phyloP scores from a whole-genome alignment of 2,888 invertebrate genomes.

The Polydrusus pterygomalis region DNA sequence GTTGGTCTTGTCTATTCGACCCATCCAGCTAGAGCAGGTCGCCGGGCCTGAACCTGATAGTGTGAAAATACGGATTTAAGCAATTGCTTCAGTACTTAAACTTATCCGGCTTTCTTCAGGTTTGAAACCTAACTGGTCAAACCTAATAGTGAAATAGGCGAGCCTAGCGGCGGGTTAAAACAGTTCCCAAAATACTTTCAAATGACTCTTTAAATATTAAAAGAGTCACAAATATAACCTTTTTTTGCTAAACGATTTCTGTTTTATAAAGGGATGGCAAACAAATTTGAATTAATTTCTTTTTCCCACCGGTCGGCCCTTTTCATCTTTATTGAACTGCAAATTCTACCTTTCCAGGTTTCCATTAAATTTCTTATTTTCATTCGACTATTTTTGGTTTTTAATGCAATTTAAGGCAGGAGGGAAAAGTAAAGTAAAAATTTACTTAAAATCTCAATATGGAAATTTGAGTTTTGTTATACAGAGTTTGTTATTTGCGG shows the following conservation, averaged over 20 bases:
- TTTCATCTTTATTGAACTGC: constrained; percentile 3
- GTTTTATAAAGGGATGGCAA: background rate
- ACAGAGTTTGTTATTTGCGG: too few species aligned
- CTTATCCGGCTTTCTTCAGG: too few species aligned
- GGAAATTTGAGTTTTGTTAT: too few species aligned
- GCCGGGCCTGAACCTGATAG: too few species aligned
- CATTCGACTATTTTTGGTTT: background rate
- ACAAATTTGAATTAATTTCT: constrained; percentile 10
- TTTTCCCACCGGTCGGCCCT: background rate
- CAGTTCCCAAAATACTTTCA: background rate
- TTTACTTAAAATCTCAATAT: background rate
- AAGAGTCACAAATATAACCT: background rate
- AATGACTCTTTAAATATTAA: too few species aligned
- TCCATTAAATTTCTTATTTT: background rate
- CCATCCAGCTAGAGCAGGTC: too few species aligned
- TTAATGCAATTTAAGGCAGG: background rate
- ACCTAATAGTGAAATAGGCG: too few species aligned
- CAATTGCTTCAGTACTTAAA: too few species aligned
- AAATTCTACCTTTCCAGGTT: background rate
- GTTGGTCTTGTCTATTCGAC: too few species aligned
- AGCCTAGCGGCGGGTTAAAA: too few species aligned
- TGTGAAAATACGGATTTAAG: too few species aligned
- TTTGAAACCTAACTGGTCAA: too few species aligned
- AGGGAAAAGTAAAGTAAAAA: background rate
- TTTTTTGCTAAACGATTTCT: background rate